Evolutionary conservation across 2,113 vertebrate genomes (phyloP).

Genomic region (Apodemus sylvaticus): DNA sequence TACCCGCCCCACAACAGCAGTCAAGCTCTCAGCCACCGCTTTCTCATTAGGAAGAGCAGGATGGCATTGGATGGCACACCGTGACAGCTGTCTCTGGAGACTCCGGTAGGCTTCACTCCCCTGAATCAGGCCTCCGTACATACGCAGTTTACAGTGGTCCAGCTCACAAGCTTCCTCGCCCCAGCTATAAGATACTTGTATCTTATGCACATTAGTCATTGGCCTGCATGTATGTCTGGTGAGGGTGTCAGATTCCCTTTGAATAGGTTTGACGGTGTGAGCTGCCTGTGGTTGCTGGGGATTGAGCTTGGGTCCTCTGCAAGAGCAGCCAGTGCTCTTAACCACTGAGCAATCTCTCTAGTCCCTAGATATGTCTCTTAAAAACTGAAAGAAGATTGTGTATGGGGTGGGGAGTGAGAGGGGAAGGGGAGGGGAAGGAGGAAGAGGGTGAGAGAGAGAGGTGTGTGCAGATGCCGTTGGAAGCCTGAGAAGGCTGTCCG

Average conservation of each 20-base stretch:
- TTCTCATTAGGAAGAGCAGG: neutral
- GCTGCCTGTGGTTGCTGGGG: too few species aligned
- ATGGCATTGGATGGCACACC: neutral
- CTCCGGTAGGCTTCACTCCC: neutral
- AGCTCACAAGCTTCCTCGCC: neutral
- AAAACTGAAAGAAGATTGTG: neutral
- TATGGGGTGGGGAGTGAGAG: accelerated
- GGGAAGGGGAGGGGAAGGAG: accelerated
- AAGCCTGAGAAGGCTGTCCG: neutral
- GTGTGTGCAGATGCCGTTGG: too few species aligned
- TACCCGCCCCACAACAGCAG: neutral
- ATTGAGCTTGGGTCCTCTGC: too few species aligned
- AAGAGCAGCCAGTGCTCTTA: too few species aligned
- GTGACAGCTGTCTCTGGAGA: neutral
- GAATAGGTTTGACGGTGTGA: too few species aligned
- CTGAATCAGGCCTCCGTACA: accelerated
- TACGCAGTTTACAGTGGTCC: neutral
- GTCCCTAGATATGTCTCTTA: neutral
- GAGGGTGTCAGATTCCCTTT: too few species aligned
- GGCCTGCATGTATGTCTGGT: too few species aligned
- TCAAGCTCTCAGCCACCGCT: neutral
- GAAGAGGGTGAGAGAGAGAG: too few species aligned
- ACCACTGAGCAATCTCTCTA: too few species aligned
- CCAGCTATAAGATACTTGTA: neutral
- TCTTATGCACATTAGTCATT: too few species aligned